Evolutionary conservation across 2,797 vertebrate species (phyloP).

Genomic region (Argya squamiceps): DNA sequence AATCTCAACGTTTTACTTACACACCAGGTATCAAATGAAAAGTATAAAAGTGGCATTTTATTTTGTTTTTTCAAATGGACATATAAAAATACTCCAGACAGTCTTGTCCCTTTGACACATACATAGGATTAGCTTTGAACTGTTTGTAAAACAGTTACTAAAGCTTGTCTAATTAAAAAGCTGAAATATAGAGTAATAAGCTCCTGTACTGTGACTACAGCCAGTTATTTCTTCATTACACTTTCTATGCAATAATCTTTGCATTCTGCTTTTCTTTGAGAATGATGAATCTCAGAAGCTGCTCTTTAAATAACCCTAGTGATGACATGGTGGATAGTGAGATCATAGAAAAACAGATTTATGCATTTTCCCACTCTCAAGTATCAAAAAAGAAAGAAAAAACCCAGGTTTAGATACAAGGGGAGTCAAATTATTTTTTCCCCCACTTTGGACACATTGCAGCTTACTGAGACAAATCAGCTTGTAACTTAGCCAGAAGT

Average conservation of each 20-base stretch:
- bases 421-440: background rate
- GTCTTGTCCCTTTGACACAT: background rate
- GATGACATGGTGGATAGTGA: accelerated
- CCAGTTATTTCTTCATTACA: background rate
- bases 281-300: background rate
- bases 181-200: background rate
- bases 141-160: background rate
- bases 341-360: background rate
- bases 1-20: constrained; percentile 96
- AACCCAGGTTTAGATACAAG: background rate
- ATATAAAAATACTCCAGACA: background rate
- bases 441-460: background rate
- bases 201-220: background rate
- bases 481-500: background rate
- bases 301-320: background rate
- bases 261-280: background rate
- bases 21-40: constrained; percentile 86
- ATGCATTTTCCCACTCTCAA: accelerated
- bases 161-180: background rate
- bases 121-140: background rate
- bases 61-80: background rate
- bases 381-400: background rate
- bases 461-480: background rate
- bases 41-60: background rate
- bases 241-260: background rate